Percentiles rank a stretch among this genome's conserved stretches.
Evolutionary conservation across 2,113 vertebrate species (phyloP).

Genomic region (Bubo bubo): DNA sequence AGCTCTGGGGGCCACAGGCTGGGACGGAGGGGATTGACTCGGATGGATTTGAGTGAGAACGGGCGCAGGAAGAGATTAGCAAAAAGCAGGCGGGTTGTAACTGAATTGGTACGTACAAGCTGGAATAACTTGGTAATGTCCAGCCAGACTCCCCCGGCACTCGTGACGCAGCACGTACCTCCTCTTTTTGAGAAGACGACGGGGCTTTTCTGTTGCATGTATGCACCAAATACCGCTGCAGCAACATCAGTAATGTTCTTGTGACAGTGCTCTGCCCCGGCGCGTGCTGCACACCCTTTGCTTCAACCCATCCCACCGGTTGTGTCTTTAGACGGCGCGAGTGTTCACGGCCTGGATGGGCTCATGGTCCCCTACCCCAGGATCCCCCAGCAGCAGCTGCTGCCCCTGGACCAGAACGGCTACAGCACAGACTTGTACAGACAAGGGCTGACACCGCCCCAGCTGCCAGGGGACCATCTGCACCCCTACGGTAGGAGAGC

Average conservation of each 20-base stretch:
- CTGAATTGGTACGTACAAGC: fast-evolving
- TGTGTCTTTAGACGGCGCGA: slow-evolving; percentile 77
- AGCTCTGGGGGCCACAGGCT: not conserved
- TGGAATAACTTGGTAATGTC: fast-evolving
- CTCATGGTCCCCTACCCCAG: slow-evolving; percentile 82
- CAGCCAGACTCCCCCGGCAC: fast-evolving
- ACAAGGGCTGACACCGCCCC: slow-evolving; percentile 86
- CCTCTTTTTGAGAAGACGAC: not conserved
- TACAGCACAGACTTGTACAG: slow-evolving; percentile 85
- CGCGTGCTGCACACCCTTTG: not conserved
- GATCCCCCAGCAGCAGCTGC: slow-evolving; percentile 83
- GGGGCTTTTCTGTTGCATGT: not conserved
- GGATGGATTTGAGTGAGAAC: fast-evolving
- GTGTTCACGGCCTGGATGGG: slow-evolving; percentile 84
- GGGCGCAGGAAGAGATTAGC: fast-evolving
- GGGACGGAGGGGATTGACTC: not conserved
- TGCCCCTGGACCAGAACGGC: slow-evolving; percentile 84
- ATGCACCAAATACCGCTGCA: not conserved
- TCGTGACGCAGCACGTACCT: fast-evolving
- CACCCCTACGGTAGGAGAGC: slow-evolving; percentile 83
- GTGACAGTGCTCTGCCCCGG: fast-evolving
- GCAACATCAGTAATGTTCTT: fast-evolving
- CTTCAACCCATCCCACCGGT: not conserved
- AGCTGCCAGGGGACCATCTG: slow-evolving; percentile 83
- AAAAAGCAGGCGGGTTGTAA: no score